A percentile compares a stretch with the other conserved stretches of the same genome.
These are phyloP conservation scores for Orchesella cincta DNA, from an alignment of 1,140 invertebrate genomes.

Conservation along the genomic window DNA sequence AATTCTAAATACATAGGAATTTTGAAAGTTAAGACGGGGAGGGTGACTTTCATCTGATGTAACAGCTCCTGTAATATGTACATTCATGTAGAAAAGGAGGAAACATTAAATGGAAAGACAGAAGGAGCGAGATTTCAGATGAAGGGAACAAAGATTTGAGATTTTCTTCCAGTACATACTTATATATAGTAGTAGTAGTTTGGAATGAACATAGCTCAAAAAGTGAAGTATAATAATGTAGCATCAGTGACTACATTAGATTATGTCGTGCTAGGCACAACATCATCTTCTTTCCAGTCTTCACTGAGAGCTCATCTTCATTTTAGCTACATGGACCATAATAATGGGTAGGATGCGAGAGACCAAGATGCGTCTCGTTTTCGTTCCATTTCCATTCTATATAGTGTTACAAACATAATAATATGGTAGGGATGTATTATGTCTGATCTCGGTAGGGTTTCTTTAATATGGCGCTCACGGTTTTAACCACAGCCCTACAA, in stretches of 20 bases:
- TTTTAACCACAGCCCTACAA: no score
- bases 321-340: no score
- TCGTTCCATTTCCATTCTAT: no score
- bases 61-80: neutral
- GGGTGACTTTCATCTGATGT: neutral
- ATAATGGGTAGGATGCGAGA: no score
- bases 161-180: neutral
- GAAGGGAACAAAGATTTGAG: neutral
- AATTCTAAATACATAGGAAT: neutral
- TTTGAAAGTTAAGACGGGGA: neutral
- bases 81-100: slow-evolving; percentile 4
- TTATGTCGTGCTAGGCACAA: neutral
- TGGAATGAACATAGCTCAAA: no score
- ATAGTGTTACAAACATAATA: no score
- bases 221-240: neutral
- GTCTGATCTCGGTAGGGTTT: no score
- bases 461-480: no score
- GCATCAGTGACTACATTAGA: neutral
- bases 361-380: no score
- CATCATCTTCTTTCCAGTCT: neutral
- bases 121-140: neutral
- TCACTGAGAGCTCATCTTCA: neutral
- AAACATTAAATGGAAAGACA: slow-evolving; percentile 13
- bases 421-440: no score
- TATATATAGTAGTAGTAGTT: no score